Base-by-base conservation (phyloP, 2,797 vertebrate species). In the Sebastes iracundus region DNA sequence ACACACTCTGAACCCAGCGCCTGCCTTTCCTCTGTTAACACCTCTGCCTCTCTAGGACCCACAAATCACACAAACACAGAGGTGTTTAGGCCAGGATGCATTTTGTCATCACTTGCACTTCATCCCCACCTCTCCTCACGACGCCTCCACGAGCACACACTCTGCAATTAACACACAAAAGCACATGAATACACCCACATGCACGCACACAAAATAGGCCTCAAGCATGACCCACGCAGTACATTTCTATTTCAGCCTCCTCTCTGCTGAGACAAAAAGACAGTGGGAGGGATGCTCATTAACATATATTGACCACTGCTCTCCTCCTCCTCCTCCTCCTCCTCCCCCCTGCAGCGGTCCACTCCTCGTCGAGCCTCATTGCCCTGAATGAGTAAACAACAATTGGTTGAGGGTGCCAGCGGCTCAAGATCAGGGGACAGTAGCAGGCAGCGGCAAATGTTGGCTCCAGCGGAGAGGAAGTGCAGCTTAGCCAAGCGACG, bases 21-120 rank as follows among this genome's bases (percentile, higher is more conserved):
- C 81, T 79, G 85, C 82, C 79, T 93, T 94, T 95, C 92, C 93
- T 93, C 90, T 91, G 83, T 93, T 94, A 87, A 91, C 94, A 90
- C 94, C 85, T 93, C 87, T 28, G 60, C 68, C 85, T 82, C 80
- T 72, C 66, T 52, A 30, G 74, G 74, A 81, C 72, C 81, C 85
- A 72, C 61, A 58, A 92, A 90, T 93, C 88, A 87, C 90, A 88
- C 92, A 87, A 93, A 94, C 90, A 91, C 67, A 1, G 91, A 95
- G 92, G 94, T 92, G 95, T 88, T 65, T 18, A 76, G 84, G 72
- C 84, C 94, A 95, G 95, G 95, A 95, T 95, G 91, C 92, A 91
- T 93, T 94, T 94, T 95, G 93, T 95, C 93, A 87, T 87, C 90
- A 70, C 90, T 84, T 85, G 83, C 88, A 87, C 81, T 89, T 79